Conservation (phyloP, 2,113 vertebrate species). For the Thryonomys swinderianus region DNA sequence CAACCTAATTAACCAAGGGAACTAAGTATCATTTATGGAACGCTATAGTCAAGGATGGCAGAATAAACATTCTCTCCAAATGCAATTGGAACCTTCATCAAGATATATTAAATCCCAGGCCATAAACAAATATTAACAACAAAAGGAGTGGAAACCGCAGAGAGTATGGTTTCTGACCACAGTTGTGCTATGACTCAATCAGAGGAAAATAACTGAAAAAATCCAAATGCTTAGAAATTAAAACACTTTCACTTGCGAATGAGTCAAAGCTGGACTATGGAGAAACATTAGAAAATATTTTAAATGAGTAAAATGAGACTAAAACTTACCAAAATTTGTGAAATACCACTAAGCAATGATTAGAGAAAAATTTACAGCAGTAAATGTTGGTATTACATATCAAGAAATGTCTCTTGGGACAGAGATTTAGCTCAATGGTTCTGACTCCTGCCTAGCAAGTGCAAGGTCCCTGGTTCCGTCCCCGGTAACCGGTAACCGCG, state of each 20-base stretch:
- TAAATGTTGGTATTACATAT: not conserved
- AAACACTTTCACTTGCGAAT: not conserved
- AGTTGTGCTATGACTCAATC: not conserved
- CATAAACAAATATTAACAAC: not conserved
- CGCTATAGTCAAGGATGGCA: not conserved
- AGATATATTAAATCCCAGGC: not conserved
- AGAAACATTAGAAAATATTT: not conserved
- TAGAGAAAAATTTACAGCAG: not conserved
- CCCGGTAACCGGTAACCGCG: no score
- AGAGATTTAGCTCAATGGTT: no score
- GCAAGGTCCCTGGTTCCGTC: no score
- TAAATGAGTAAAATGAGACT: not conserved
- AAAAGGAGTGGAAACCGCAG: not conserved
- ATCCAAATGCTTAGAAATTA: not conserved
- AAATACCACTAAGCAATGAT: not conserved
- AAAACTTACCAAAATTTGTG: not conserved
- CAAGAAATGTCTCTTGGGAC: not conserved
- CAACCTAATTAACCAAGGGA: not conserved
- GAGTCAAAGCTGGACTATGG: not conserved
- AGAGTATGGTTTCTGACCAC: not conserved
- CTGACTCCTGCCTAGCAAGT: no score
- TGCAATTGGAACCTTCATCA: not conserved
- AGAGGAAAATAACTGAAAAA: not conserved
- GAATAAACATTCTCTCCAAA: not conserved
- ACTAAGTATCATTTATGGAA: not conserved